These are phyloP conservation scores for Scaptomyza caliginosa DNA, from an alignment of 2,888 invertebrate genomes.

Conservation along the genomic window DNA sequence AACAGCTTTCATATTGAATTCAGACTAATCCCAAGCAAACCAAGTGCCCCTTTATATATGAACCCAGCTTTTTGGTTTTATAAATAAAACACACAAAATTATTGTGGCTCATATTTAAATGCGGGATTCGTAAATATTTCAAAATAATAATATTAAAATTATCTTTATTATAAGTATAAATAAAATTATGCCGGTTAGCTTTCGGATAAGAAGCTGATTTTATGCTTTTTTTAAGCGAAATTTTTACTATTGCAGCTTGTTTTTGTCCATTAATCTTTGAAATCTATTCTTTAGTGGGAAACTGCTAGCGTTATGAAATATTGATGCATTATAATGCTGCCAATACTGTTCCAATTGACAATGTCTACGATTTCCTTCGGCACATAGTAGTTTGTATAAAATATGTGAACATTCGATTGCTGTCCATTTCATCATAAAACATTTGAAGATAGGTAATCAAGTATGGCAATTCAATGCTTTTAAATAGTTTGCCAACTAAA, in stretches of 20 bases:
- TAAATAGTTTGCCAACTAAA: slow-evolving; percentile 96
- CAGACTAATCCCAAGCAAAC: neutral
- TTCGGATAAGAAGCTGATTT: no score
- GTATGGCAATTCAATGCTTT: slow-evolving; percentile 92
- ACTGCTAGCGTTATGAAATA: slow-evolving; percentile 98
- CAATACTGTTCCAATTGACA: slow-evolving; percentile 93
- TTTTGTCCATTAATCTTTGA: slow-evolving; percentile 97
- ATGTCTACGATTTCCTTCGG: slow-evolving; percentile 92
- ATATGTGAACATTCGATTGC: slow-evolving; percentile 88
- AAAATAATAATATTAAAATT: no score
- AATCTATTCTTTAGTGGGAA: slow-evolving; percentile 98
- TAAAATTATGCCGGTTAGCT: no score
- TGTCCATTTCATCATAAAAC: slow-evolving; percentile 98
- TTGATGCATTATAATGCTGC: slow-evolving; percentile 93
- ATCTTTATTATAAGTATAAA: no score
- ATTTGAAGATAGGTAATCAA: slow-evolving; percentile 96
- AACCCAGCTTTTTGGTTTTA: no score
- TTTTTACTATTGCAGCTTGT: slow-evolving; percentile 84
- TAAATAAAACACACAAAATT: no score
- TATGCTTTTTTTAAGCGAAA: no score
- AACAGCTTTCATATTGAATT: slow-evolving; percentile 16
- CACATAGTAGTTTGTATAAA: slow-evolving; percentile 95
- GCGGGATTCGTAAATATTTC: no score
- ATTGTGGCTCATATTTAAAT: neutral
- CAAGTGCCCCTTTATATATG: slow-evolving; percentile 81